A percentile compares a stretch with the other conserved stretches of the same genome.
Conservation (phyloP, 30 jellyfish, hydroid and myxozoan species). For the Hydractinia symbiolongicarpus region DNA sequence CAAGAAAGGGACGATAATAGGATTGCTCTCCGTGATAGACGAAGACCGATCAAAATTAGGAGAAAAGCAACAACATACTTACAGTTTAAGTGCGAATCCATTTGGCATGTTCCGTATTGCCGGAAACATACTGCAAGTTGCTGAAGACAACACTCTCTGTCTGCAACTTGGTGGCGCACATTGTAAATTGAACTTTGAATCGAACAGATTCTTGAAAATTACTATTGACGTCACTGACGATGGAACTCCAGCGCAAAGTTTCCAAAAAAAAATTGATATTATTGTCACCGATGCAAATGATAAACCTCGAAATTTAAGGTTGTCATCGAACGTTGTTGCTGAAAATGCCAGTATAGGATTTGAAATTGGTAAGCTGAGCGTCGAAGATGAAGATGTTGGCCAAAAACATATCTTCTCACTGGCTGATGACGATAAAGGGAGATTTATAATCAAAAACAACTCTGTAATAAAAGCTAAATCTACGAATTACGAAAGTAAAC, state of each 20-base stretch:
- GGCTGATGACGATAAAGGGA: constrained; percentile 52
- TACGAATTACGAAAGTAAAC: constrained; percentile 53
- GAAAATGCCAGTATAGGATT: constrained; percentile 66
- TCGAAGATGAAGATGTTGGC: constrained; percentile 63
- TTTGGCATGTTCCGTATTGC: constrained; percentile 47
- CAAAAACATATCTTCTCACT: constrained; percentile 45
- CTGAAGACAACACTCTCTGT: constrained; percentile 44
- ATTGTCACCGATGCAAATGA: constrained; percentile 51
- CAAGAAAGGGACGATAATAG: constrained; percentile 53
- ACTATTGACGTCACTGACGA: constrained; percentile 52
- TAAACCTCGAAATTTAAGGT: constrained; percentile 55
- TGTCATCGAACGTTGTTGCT: constrained; percentile 43
- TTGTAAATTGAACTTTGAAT: constrained; percentile 63
- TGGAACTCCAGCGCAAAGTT: constrained; percentile 50
- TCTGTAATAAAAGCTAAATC: constrained; percentile 44
- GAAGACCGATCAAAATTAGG: constrained; percentile 35
- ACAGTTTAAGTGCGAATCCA: constrained; percentile 48
- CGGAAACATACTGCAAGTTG: constrained; percentile 50
- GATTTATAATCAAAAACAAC: constrained; percentile 35
- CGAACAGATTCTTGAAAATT: constrained; percentile 17
- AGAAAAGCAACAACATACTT: constrained; percentile 49
- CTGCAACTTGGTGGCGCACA: constrained; percentile 47
- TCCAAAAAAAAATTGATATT: constrained; percentile 32
- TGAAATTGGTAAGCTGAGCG: constrained; percentile 56
- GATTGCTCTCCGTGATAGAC: constrained; percentile 38